A percentile compares a stretch with the other conserved stretches of the same genome.
Conservation (phyloP, 2,888 invertebrate species). For the Eristalinus sepulchralis region DNA sequence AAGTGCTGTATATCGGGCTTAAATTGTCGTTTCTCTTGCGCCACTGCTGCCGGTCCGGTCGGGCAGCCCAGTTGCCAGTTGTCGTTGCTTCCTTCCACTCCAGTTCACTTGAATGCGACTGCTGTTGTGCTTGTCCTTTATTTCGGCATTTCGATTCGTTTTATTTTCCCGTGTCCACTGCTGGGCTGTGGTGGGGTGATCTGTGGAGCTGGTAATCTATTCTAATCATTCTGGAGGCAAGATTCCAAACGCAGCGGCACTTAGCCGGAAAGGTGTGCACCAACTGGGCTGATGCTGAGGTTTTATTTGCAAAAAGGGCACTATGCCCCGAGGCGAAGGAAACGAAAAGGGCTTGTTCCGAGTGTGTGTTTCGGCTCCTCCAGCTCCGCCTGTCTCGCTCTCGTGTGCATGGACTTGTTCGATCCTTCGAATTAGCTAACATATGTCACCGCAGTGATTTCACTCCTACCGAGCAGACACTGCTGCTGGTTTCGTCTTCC, state of each 20-base stretch:
- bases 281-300: constrained; percentile 18
- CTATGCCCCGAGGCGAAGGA: constrained; percentile 11
- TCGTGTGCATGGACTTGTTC: constrained; percentile 43
- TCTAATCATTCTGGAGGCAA: constrained; percentile 47
- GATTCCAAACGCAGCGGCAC: constrained; percentile 32
- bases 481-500: constrained; percentile 58
- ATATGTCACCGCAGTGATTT: constrained; percentile 71
- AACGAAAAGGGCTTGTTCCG: constrained; percentile 41
- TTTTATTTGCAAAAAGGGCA: constrained; percentile 64
- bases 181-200: background rate
- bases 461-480: constrained; percentile 62
- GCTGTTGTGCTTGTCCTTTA: constrained; percentile 45
- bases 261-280: constrained; percentile 56
- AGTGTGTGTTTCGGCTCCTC: constrained; percentile 21
- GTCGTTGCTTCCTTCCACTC: constrained; percentile 13
- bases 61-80: constrained; percentile 4
- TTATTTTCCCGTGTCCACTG: constrained; percentile 34
- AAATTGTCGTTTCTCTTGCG: constrained; percentile 61
- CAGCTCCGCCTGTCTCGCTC: background rate
- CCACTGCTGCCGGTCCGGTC: background rate
- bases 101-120: constrained; percentile 14
- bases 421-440: constrained; percentile 71
- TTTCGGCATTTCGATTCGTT: constrained; percentile 63
- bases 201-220: constrained; percentile 42
- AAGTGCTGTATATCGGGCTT: constrained; percentile 63